Evolutionary conservation across 2,888 invertebrate genomes (phyloP), one percentile per base, ranked within the genome.

Genomic region (Hirtodrosophila confusa): DNA sequence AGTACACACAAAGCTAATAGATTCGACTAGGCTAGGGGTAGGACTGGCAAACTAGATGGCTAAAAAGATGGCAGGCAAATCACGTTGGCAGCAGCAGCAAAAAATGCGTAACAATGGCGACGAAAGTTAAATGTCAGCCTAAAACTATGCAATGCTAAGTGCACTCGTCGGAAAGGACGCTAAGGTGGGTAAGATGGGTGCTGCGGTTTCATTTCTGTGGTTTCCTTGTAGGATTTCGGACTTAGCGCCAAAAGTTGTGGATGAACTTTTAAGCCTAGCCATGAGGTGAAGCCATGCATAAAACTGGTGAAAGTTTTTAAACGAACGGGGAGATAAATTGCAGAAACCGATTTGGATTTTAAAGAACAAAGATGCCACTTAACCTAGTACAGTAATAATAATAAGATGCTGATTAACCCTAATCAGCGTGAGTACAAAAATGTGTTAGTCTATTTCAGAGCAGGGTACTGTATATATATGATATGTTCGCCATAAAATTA

Each of bases 81-180:
- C 62, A 68, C 62, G 40, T 44, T 49, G 47, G 45, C 43, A 41
- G 56, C 58, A 49, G 17, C 17, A 17, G 17, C 17, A 64, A 75
- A 77, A 78, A 78, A 61, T 79, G 79, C 76, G 71, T 75, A 55
- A 62, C 79, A 64, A 75, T 68, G 47, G 50, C 39, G 50, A 23
- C 54, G 17, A 48, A 72, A 64, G 61, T 43, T 58, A 65, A 74
- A 66, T 57, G 63, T 57, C 54, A 60, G 51, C 70, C 70, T 33
- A 43, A 66, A 64, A 64, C 43, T 61, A 60, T 51, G 62, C 58
- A 66, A 43, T 48, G 44, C 55, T 39, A 62, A 69, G 49, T 68
- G 68, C 51, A 71, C 36, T 27, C 29, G 6, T 0, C 29, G 11
- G 3, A 11, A 8, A 10, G 27, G 7, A 29, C 17, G 7, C 6